Conservation (phyloP, 2,888 invertebrate species). For the Mystacides longicornis region DNA sequence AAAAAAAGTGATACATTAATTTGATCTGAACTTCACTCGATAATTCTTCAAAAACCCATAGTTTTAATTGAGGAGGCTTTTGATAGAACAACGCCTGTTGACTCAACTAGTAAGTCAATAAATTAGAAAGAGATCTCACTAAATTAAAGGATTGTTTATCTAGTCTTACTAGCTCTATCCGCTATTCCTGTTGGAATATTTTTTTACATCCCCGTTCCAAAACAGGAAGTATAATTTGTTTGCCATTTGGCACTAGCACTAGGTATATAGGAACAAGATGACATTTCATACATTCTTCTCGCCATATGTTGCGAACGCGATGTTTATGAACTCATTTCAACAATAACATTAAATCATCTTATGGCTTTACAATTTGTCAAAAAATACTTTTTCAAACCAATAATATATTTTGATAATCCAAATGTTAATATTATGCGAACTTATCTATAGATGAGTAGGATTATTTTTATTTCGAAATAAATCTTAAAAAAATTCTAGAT, state of each 20-base stretch:
- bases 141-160: not conserved
- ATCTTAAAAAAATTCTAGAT: too few relatives aligned
- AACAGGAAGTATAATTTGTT: conserved; percentile 1
- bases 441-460: too few relatives aligned
- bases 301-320: not conserved
- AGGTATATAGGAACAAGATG: not conserved
- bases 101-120: not conserved
- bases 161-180: not conserved
- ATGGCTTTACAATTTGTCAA: not conserved
- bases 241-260: not conserved
- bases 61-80: too few relatives aligned
- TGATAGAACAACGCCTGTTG: too few relatives aligned
- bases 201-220: not conserved
- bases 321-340: not conserved
- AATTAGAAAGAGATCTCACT: not conserved
- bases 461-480: too few relatives aligned
- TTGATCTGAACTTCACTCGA: too few relatives aligned
- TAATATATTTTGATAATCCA: too few relatives aligned
- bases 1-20: too few relatives aligned
- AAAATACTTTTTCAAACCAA: not conserved
- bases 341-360: not conserved
- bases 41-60: too few relatives aligned
- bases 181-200: not conserved
- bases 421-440: too few relatives aligned
- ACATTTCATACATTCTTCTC: not conserved